Conservation (phyloP, 1,140 invertebrate genomes). For the Ips nitidus region DNA sequence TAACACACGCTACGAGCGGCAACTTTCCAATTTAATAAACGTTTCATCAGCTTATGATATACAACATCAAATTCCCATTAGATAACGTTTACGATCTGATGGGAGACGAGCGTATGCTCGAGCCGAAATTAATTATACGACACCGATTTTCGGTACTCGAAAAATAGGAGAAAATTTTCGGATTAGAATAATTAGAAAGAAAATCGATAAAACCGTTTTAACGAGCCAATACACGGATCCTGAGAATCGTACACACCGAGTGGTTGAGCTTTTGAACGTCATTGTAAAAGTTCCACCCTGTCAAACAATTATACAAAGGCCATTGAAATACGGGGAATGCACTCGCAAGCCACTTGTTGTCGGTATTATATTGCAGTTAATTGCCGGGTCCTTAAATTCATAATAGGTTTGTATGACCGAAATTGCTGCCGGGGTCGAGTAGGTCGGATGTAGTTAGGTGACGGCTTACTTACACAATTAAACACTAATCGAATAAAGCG, state of each 20-base stretch:
- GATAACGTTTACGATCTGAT: no score
- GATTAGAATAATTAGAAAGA: no score
- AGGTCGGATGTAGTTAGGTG: slow-evolving; percentile 24
- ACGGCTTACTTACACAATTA: slow-evolving; percentile 26
- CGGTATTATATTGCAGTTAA: slow-evolving; percentile 35
- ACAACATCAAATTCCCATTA: no score
- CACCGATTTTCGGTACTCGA: no score
- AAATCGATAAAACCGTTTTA: no score
- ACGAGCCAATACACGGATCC: not conserved
- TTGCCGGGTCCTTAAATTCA: slow-evolving; percentile 34
- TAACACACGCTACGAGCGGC: no score
- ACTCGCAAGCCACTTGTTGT: slow-evolving; percentile 39
- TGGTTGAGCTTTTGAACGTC: slow-evolving; percentile 15
- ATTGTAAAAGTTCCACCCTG: slow-evolving; percentile 38
- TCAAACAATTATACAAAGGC: slow-evolving; percentile 36
- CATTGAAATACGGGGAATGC: slow-evolving; percentile 36
- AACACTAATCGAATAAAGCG: slow-evolving; percentile 23
- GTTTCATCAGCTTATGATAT: not conserved
- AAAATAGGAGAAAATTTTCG: no score
- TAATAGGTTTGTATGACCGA: slow-evolving; percentile 30
- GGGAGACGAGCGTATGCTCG: no score
- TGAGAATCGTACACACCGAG: not conserved
- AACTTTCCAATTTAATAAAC: not conserved
- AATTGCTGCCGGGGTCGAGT: slow-evolving; percentile 24
- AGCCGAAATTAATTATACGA: no score